Conservation (phyloP, 2,888 invertebrate genomes). For the Chirona hameri region DNA sequence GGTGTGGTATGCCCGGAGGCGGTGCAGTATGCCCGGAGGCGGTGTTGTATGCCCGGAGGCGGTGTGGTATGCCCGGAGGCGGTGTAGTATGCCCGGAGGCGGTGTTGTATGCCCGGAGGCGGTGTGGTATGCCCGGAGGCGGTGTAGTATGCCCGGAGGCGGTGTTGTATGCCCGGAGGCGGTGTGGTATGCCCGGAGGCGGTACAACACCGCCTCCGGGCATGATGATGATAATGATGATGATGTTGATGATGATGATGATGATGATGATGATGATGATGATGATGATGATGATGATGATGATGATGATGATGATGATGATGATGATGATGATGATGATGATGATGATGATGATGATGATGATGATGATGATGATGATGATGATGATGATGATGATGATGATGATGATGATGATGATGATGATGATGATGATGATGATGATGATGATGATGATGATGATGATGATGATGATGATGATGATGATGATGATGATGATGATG, state of each 20-base stretch:
- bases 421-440: constrained; percentile 22
- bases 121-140: too few species aligned
- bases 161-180: too few species aligned
- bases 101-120: too few species aligned
- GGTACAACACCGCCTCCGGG: too few species aligned
- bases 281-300: constrained; percentile 22
- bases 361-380: neutral
- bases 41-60: too few species aligned
- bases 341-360: neutral
- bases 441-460: constrained; percentile 22
- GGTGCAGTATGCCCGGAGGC: too few species aligned
- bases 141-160: too few species aligned
- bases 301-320: neutral
- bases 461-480: constrained; percentile 22
- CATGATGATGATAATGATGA: too few species aligned
- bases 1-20: too few species aligned
- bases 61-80: too few species aligned
- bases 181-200: too few species aligned
- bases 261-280: constrained; percentile 22
- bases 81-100: too few species aligned
- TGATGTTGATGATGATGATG: constrained; percentile 11
- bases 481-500: constrained; percentile 22
- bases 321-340: neutral
- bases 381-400: constrained; percentile 9
- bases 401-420: constrained; percentile 22